A percentile compares a stretch with the other conserved stretches of the same genome.
phyloP scores from a whole-genome alignment of 1,140 invertebrate species.

The Drosophila truncata region DNA sequence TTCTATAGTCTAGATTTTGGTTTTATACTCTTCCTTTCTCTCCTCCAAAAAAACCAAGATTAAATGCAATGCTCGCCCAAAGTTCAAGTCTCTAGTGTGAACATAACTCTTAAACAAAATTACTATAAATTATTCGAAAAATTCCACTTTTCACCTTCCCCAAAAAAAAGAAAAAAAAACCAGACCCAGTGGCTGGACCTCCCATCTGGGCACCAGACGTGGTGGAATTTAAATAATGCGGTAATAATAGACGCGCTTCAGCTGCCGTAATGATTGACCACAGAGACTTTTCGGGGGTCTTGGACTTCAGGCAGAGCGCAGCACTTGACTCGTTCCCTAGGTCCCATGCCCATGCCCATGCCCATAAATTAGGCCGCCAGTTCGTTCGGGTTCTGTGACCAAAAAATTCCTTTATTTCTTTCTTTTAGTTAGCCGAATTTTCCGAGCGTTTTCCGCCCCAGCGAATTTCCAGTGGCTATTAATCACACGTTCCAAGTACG shows the following conservation, averaged over 20 bases:
- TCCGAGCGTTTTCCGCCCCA: conserved; percentile 63
- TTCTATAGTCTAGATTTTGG: too few species aligned
- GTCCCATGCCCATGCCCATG: conserved; percentile 22
- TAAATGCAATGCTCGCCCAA: conserved; percentile 63
- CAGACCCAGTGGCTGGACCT: conserved; percentile 14
- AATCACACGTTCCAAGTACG: conserved; percentile 68
- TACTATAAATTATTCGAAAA: conserved; percentile 81
- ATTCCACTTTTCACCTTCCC: conserved; percentile 80
- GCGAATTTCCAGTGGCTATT: conserved; percentile 56
- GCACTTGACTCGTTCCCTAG: conserved; percentile 6
- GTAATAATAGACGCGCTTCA: conserved; percentile 83
- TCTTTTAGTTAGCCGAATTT: conserved; percentile 61
- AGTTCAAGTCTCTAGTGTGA: conserved; percentile 67
- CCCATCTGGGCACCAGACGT: conserved; percentile 25
- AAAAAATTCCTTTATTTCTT: conserved; percentile 23
- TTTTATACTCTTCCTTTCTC: neutral
- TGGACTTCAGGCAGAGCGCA: conserved; percentile 3
- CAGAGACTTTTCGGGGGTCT: conserved; percentile 28
- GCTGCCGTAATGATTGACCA: conserved; percentile 72
- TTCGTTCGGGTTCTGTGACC: conserved; percentile 4
- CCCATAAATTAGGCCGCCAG: conserved; percentile 25
- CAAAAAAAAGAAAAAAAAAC: too few species aligned
- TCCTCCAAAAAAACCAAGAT: conserved; percentile 32
- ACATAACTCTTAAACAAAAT: conserved; percentile 82
- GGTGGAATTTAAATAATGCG: conserved; percentile 77